Conservation (phyloP, 2,888 invertebrate species). For the Peribatodes rhomboidaria region DNA sequence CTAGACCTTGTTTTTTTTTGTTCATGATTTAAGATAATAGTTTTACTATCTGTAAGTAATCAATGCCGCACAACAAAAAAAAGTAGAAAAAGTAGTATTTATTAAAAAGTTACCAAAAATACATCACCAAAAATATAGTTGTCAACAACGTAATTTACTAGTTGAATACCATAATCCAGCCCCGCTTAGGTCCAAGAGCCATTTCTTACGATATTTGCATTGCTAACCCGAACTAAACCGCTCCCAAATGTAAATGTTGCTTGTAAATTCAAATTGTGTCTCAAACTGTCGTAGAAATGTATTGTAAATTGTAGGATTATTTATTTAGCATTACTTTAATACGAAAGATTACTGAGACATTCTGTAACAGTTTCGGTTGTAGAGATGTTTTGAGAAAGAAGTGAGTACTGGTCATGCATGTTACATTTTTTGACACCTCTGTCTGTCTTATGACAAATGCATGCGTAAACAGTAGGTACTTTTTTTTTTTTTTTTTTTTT, state of each 20-base stretch:
- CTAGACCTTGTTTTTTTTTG: no score
- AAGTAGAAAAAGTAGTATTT: no score
- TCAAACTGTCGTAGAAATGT: conserved; percentile 21
- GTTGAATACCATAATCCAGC: conserved; percentile 13
- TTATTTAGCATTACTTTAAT: conserved; percentile 12
- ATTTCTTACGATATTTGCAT: conserved; percentile 29
- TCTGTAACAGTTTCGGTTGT: not conserved
- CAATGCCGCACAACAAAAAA: no score
- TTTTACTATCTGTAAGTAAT: no score
- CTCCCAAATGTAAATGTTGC: conserved; percentile 22
- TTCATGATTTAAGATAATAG: no score
- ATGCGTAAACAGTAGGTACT: not conserved
- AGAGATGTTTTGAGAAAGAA: no score
- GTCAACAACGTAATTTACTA: conserved; percentile 13
- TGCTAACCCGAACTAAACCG: conserved; percentile 27
- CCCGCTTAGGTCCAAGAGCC: conserved; percentile 15
- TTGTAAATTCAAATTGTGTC: conserved; percentile 32
- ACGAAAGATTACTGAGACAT: conserved; percentile 1
- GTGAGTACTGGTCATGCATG: no score
- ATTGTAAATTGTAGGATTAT: conserved; percentile 18
- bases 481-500: not conserved
- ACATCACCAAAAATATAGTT: not conserved
- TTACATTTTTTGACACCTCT: no score
- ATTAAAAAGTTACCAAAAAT: not conserved
- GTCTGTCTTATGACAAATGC: no score